A percentile compares a stretch with the other conserved stretches of the same genome.
phyloP scores from a whole-genome alignment of 2,888 invertebrate species.

The Drosophila borborema region DNA sequence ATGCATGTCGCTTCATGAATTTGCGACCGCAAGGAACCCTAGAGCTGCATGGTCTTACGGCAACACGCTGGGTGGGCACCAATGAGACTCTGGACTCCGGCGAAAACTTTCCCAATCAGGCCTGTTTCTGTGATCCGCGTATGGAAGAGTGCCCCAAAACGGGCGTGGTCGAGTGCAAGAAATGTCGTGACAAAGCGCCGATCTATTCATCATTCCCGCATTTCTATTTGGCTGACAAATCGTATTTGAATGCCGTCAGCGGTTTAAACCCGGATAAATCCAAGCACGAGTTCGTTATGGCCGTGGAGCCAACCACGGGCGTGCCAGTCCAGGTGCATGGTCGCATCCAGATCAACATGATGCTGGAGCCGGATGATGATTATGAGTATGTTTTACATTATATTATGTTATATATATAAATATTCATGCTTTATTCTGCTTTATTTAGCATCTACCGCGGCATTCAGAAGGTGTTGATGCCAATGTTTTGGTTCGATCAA shows the following conservation, averaged over 20 bases:
- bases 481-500: conserved; percentile 92
- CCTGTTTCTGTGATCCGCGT: conserved; percentile 89
- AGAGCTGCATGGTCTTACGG: conserved; percentile 70
- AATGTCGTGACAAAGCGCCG: conserved; percentile 92
- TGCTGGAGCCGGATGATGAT: conserved; percentile 86
- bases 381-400: conserved; percentile 86
- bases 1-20: conserved; percentile 91
- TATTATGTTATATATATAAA: neutral
- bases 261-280: conserved; percentile 89
- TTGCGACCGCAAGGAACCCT: conserved; percentile 72
- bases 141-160: conserved; percentile 86
- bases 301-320: conserved; percentile 91
- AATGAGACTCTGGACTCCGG: conserved; percentile 91
- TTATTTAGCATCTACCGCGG: conserved; percentile 87
- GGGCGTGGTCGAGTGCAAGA: conserved; percentile 90
- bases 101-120: conserved; percentile 86
- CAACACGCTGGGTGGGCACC: conserved; percentile 86
- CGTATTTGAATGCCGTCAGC: conserved; percentile 87
- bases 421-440: neutral
- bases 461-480: conserved; percentile 87
- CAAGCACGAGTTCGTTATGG: conserved; percentile 88
- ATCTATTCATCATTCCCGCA: conserved; percentile 93
- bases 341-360: conserved; percentile 91
- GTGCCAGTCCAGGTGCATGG: conserved; percentile 91
- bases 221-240: conserved; percentile 90